These are phyloP conservation scores for Macropodus opercularis DNA, from an alignment of 2,797 vertebrate species.

Conservation along the genomic window DNA sequence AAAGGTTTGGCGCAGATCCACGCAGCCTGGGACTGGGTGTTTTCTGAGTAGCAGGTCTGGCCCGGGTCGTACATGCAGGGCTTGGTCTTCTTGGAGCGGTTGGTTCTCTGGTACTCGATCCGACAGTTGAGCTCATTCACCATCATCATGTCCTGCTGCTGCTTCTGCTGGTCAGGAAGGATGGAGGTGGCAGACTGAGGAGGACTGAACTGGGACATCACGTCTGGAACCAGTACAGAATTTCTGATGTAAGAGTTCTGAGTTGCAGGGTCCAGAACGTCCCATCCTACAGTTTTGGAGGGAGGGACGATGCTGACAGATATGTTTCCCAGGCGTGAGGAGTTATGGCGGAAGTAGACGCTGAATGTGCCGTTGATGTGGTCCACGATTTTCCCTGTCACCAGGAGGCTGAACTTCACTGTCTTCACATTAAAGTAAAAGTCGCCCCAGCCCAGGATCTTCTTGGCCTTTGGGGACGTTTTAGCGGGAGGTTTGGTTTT, in stretches of 20 bases:
- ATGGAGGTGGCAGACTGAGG: conserved; percentile 80
- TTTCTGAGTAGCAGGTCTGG: conserved; percentile 93
- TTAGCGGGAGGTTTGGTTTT: conserved; percentile 86
- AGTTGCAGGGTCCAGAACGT: conserved; percentile 56
- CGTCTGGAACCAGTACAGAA: conserved; percentile 67
- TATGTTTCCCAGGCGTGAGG: conserved; percentile 93
- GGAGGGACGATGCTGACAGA: conserved; percentile 96
- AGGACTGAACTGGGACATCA: conserved; percentile 57
- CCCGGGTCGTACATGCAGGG: conserved; percentile 92
- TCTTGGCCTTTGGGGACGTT: conserved; percentile 86
- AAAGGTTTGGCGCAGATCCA: conserved; percentile 98
- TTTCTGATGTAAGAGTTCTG: conserved; percentile 37
- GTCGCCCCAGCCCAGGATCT: conserved; percentile 96
- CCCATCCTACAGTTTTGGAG: conserved; percentile 89
- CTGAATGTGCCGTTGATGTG: conserved; percentile 97
- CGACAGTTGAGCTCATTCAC: conserved; percentile 90
- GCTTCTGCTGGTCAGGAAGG: conserved; percentile 46
- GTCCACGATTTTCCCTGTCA: conserved; percentile 97
- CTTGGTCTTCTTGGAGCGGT: conserved; percentile 91
- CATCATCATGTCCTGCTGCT: conserved; percentile 80
- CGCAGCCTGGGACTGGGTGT: conserved; percentile 93
- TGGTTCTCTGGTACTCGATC: conserved; percentile 94
- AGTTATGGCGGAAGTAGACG: conserved; percentile 97
- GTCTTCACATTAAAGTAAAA: conserved; percentile 97
- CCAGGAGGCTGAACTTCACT: conserved; percentile 92